Evolutionary conservation across 2,888 invertebrate species (phyloP), one percentile per base, ranked within the genome.

Genomic region (Anticlea derivata): DNA sequence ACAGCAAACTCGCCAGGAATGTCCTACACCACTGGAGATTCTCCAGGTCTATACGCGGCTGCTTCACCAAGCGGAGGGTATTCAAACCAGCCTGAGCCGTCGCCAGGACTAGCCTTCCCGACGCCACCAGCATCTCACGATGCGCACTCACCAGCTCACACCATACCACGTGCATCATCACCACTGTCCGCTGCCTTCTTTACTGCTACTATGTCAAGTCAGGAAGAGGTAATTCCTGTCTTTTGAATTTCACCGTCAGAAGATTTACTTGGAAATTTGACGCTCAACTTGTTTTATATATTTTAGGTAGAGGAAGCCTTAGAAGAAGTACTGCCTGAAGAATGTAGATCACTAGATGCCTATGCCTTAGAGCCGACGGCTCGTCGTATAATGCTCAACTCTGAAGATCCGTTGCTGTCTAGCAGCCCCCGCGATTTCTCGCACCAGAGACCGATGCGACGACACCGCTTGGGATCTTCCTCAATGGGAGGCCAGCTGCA

Each of bases 41-140:
- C 89, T 0, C 89, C 89, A 7, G 83, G 88, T 1, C 59, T 89
- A 1, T 90, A 84, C 38, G 74, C 83, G 10, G 89, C 85, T 10
- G 74, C 85, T 3, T 89, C 89, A 2, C 88, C 88, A 1, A 78
- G 81, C 33, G 84, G 83, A 40, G 84, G 80, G 57, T 88, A 87
- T 62, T 86, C 87, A 8, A 81, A 81, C 30, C 88, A 87, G 43
- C 77, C 88, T 1, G 81, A 84, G 47, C 78, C 85, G 50, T 95
- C 95, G n/a, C 95, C 95, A 0, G 94, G 95, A 26, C 92, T 96
- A 29, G 80, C 95, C 12, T 97, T 96, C 74, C 96, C 97, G 1
- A 97, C 97, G 5, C 97, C 97, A 12, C 96, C 97, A 2, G 96
- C 96, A 0, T 96, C 96, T 64, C 96, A 96, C 66, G 96, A 96